phyloP scores from a whole-genome alignment of 2,888 invertebrate species.

The Lasioglossum calceatum region DNA sequence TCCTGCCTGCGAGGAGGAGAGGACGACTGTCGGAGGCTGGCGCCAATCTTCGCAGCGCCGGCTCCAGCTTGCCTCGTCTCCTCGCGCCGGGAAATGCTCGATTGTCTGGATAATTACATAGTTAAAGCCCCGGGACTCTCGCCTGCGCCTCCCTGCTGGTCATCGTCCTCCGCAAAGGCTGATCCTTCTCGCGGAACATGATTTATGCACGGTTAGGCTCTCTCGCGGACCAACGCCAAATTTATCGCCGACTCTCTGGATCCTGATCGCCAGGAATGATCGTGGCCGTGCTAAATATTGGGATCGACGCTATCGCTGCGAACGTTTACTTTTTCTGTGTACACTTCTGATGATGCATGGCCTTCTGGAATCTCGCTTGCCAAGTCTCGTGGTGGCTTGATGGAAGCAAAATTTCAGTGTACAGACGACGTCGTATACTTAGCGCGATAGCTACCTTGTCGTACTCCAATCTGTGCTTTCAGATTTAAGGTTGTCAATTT shows the following conservation, averaged over 20 bases:
- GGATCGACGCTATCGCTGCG: neutral
- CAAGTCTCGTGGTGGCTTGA: neutral
- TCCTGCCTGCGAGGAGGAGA: slow-evolving; percentile 46
- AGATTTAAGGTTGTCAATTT: no score
- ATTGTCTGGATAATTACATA: slow-evolving; percentile 59
- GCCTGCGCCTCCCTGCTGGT: slow-evolving; percentile 13
- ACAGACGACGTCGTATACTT: no score
- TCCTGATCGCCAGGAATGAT: neutral
- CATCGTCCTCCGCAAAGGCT: neutral
- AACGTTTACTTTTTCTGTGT: neutral
- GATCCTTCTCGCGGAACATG: neutral
- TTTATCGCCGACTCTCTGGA: neutral
- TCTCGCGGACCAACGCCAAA: neutral
- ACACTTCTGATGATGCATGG: no score
- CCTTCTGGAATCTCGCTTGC: neutral
- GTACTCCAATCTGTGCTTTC: no score
- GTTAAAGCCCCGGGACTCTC: slow-evolving; percentile 38
- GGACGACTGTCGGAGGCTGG: slow-evolving; percentile 42
- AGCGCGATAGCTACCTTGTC: no score
- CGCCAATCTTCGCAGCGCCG: slow-evolving; percentile 48
- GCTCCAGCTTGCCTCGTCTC: slow-evolving; percentile 1
- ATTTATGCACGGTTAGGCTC: neutral
- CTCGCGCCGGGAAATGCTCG: slow-evolving; percentile 31
- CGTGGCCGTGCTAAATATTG: neutral
- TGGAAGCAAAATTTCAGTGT: no score